Evolutionary conservation across 2,888 invertebrate species (phyloP), one percentile per base, ranked within the genome.

Genomic region (Heliconius hortense): DNA sequence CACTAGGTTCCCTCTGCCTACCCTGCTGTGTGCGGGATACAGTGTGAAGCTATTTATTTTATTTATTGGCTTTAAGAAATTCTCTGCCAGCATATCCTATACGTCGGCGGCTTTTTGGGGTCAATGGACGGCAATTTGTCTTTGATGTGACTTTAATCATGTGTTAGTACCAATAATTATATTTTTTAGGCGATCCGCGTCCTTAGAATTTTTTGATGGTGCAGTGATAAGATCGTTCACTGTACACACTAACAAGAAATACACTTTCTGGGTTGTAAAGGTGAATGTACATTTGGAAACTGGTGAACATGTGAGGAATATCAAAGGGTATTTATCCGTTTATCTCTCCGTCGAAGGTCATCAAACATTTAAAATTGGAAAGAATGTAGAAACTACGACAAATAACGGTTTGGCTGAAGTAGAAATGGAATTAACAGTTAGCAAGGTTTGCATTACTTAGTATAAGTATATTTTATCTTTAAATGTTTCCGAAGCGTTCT

Each of bases 191-290:
- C 96, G 96, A 91, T 89, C 95, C 13, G 95, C 96, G 0, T 94
- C 91, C 76, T 87, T 97, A 60, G 95, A 96, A 86, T 95, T 95
- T 62, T 96, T 95, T 84, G 94, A 96, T 80, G 92, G 94, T 0
- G 95, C 95, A 2, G 89, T 96, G 5, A 95, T 97, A 75, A 92
- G 96, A 79, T 95, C 96, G 79, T 88, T 97, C 0, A 95, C 95
- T n/a, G 90, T 93, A 80, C 85, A 89, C 28, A 86, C 85, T 1
- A 81, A 82, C 31, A 89, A 89, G 77, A 77, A 78, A 24, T 87
- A 84, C 21, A 39, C 81, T 1, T 75, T 81, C 4, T 94, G 94
- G 94, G 71, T 82, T 48, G 78, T 94, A 18, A 85, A 79, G 73
- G 80, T 91, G 1, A 84, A 83, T 72, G 87, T 85, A 7, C 84